Base-by-base conservation (phyloP, 2,113 vertebrate species). In the Leptocoma aspasia region DNA sequence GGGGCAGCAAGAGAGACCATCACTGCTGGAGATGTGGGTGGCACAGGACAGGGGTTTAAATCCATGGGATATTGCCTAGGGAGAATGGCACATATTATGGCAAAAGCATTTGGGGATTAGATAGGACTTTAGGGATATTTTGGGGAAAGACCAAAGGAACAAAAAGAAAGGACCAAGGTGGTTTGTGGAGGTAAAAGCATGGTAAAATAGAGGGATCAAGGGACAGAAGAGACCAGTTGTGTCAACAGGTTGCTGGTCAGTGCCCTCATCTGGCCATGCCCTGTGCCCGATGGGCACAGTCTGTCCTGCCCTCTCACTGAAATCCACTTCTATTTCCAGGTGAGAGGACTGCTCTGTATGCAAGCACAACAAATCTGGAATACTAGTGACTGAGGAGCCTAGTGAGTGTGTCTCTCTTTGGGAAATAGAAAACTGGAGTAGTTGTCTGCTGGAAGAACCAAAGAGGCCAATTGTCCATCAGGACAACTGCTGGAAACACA, bases 371-470 rank as follows among this genome's bases (percentile, higher is more conserved):
- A 7, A 75, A 85, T 26, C 28, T 71, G 30, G 35, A 68, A 41
- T 27, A 65, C 9, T 42, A 44, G 12, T 22, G 33, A 24, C 52
- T 82, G 41, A 56, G 30, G 4, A 82, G 21, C 33, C 66, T 49
- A 56, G 17, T 0, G 0, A 79, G 11, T 0, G 0, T 35, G 14
- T 28, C 15, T 71, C 20, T 49, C 30, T 54, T 63, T 9, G 7
- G 54, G 33, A 83, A 35, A 2, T 0, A 73, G 45, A 53, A 33
- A 49, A 72, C 28, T 35, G 11, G 50, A 91, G 9, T 57, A 79
- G 18, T 17, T 77, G 21, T 47, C 41, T 85, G 19, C 24, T 91
- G 64, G 42, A 84, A 45, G 8, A 27, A 57, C 3, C 13, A 81
- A 56, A 83, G 33, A 61, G 9, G 11, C 15, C 37, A 61, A 31